phyloP scores from a whole-genome alignment of 2,888 invertebrate species.

The Conops quadrifasciatus region DNA sequence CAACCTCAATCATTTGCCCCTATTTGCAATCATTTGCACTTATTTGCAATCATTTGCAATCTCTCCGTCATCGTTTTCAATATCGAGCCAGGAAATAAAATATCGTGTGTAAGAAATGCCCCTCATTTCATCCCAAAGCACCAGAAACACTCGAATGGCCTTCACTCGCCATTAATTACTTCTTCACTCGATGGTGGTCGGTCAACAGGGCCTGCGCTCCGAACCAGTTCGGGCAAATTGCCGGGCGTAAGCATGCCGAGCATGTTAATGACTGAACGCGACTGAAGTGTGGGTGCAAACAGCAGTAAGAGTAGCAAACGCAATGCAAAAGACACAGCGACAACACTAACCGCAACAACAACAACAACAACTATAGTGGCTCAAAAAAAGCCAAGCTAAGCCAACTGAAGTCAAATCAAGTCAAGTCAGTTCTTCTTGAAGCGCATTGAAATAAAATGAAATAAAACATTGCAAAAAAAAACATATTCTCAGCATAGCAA shows the following conservation, averaged over 20 bases:
- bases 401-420: neutral
- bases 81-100: too few species aligned
- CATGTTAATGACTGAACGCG: constrained; percentile 2
- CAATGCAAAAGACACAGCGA: too few species aligned
- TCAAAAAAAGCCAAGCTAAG: neutral
- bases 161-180: constrained; percentile 15
- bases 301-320: neutral
- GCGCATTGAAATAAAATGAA: neutral
- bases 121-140: neutral
- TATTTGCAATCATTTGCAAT: too few species aligned
- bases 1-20: too few species aligned
- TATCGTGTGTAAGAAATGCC: neutral
- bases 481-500: neutral
- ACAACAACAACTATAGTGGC: too few species aligned
- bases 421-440: neutral
- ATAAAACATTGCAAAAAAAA: neutral
- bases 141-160: neutral
- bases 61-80: too few species aligned
- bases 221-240: constrained; percentile 20
- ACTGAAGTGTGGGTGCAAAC: constrained; percentile 21
- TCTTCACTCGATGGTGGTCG: constrained; percentile 9
- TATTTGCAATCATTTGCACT: too few species aligned
- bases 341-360: neutral
- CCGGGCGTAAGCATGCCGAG: neutral
- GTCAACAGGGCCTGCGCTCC: neutral